Evolutionary conservation across 2,113 vertebrate genomes (phyloP).

Genomic region (Podarcis raffonei): DNA sequence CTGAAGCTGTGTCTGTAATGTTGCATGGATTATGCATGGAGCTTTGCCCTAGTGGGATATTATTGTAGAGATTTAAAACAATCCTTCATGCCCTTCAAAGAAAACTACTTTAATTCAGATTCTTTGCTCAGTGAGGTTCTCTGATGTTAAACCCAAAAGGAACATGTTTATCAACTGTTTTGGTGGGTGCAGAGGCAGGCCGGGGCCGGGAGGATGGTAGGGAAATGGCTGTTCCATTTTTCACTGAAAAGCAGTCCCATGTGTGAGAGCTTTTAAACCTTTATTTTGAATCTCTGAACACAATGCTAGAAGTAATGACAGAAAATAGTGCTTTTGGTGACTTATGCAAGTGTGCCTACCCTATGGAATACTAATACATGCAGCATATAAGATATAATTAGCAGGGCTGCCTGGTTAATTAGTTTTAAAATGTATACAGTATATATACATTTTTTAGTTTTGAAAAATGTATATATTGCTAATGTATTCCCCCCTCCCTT

Average conservation of each 20-base stretch:
- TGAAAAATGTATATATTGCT: too few relatives aligned
- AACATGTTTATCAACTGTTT: background rate
- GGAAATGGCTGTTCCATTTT: constrained; percentile 3
- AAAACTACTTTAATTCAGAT: background rate
- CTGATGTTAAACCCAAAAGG: background rate
- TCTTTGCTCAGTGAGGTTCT: constrained; percentile 1
- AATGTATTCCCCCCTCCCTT: too few relatives aligned
- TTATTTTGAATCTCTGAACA: background rate
- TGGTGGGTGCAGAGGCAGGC: background rate
- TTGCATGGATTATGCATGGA: background rate
- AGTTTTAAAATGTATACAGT: too few relatives aligned
- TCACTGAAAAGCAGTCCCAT: background rate
- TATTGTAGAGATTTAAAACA: constrained; percentile 5
- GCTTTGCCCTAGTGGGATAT: background rate
- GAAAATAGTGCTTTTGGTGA: constrained; percentile 25
- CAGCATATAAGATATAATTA: too few relatives aligned
- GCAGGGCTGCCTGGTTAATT: too few relatives aligned
- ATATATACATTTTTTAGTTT: too few relatives aligned
- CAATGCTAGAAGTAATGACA: background rate
- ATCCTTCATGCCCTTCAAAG: background rate
- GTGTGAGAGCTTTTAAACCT: background rate
- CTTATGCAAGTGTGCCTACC: constrained; percentile 3
- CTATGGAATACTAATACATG: constrained; percentile 28
- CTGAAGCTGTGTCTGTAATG: constrained; percentile 26
- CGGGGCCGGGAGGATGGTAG: background rate